A percentile compares a stretch with the other conserved stretches of the same genome.
These are phyloP conservation scores for Laupala kohalensis DNA, from an alignment of 1,140 invertebrate species.

Conservation along the genomic window DNA sequence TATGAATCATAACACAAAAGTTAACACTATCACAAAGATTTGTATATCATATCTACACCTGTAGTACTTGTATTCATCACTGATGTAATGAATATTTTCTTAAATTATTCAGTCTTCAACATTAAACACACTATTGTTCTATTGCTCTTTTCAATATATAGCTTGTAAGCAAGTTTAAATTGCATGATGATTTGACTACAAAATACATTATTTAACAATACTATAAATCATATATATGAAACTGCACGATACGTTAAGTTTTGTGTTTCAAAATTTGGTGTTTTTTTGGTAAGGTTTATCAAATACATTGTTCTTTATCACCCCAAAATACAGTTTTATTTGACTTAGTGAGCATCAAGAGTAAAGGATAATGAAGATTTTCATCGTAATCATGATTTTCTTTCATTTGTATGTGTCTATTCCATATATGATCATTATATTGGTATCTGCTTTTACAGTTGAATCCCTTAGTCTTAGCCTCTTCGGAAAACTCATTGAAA, in stretches of 20 bases:
- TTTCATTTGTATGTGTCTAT: constrained; percentile 44
- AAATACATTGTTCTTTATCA: constrained; percentile 1
- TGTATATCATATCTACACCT: too few species aligned
- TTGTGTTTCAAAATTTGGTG: too few species aligned
- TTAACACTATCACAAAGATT: too few species aligned
- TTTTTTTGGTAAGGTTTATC: constrained; percentile 6
- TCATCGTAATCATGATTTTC: constrained; percentile 45
- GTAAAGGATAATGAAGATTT: constrained; percentile 51
- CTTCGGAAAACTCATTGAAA: constrained; percentile 50
- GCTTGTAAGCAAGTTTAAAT: neutral
- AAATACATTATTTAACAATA: too few species aligned
- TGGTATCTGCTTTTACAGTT: constrained; percentile 36
- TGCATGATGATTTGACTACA: neutral
- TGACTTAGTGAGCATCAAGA: constrained; percentile 41
- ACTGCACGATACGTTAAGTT: too few species aligned
- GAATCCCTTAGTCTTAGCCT: constrained; percentile 43
- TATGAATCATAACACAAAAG: too few species aligned
- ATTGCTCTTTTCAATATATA: neutral
- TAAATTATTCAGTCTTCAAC: neutral
- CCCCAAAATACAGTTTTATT: neutral
- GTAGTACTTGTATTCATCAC: too few species aligned
- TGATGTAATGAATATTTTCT: too few species aligned
- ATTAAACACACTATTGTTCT: neutral
- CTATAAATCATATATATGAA: too few species aligned
- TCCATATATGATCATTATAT: constrained; percentile 52